A percentile compares a stretch with the other conserved stretches of the same genome.
Conservation (phyloP, 92 coral and sea anemone species). For the Metridium senile region DNA sequence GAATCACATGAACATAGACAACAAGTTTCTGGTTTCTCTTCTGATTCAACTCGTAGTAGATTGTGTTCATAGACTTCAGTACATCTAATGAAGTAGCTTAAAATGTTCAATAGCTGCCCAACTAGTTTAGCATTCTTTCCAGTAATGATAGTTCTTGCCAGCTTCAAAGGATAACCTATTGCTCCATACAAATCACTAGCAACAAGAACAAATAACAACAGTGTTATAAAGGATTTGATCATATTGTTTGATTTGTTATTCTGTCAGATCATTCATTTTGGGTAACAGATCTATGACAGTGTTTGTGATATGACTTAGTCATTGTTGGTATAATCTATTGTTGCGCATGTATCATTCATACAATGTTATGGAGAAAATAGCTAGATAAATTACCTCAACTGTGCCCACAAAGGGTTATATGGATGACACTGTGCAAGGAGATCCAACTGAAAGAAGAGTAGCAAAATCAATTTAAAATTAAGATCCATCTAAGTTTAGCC, state of each 20-base stretch:
- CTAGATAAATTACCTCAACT: constrained; percentile 92
- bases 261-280: no score
- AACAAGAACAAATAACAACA: neutral
- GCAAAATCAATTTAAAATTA: neutral
- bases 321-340: no score
- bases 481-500: neutral
- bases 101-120: constrained; percentile 59
- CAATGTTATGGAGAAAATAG: no score
- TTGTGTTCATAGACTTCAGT: constrained; percentile 90
- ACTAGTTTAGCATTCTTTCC: constrained; percentile 81
- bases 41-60: constrained; percentile 41
- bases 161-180: constrained; percentile 77
- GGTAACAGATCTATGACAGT: no score
- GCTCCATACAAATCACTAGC: constrained; percentile 94
- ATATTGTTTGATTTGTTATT: no score
- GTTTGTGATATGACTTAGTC: no score
- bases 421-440: constrained; percentile 94
- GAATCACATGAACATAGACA: constrained; percentile 19
- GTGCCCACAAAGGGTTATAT: constrained; percentile 98
- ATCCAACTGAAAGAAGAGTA: constrained; percentile 60
- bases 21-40: constrained; percentile 10
- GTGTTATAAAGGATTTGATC: no score
- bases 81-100: constrained; percentile 94
- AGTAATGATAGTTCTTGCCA: constrained; percentile 79
- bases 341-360: no score